phyloP scores from a whole-genome alignment of 2,113 vertebrate species.

The Nycticorax nycticorax region DNA sequence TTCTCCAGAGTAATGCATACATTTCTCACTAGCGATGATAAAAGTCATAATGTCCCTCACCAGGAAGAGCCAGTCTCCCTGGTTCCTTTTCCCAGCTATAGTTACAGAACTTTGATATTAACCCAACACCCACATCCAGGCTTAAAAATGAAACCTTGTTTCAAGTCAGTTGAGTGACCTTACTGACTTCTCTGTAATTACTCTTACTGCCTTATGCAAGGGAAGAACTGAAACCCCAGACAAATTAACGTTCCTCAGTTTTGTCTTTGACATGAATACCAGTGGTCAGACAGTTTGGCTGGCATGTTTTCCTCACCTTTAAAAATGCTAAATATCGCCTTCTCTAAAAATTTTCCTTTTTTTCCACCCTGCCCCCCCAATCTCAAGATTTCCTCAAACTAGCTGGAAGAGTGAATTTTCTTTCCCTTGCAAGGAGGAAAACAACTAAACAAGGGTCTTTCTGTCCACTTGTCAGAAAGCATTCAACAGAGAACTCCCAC shows the following conservation, averaged over 20 bases:
- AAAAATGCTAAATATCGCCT: neutral
- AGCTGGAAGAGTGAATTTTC: neutral
- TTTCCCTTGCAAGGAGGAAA: neutral
- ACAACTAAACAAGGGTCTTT: neutral
- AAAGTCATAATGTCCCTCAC: neutral
- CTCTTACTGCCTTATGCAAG: neutral
- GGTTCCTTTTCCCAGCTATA: neutral
- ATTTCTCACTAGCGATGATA: neutral
- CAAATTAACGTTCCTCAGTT: neutral
- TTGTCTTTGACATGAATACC: neutral
- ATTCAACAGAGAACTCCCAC: neutral
- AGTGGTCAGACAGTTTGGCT: neutral
- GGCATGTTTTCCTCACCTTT: neutral
- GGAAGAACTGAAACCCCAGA: neutral
- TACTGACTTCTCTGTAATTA: neutral
- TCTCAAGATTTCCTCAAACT: neutral
- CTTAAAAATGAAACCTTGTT: neutral
- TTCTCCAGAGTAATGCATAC: neutral
- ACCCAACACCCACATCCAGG: neutral
- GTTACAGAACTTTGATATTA: neutral
- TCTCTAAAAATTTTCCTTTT: neutral
- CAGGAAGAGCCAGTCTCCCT: neutral
- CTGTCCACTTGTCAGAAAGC: neutral
- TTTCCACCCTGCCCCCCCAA: fast-evolving
- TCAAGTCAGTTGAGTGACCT: neutral